These are phyloP conservation scores for Tyto alba DNA, from an alignment of 2,113 vertebrate genomes.

Conservation along the genomic window DNA sequence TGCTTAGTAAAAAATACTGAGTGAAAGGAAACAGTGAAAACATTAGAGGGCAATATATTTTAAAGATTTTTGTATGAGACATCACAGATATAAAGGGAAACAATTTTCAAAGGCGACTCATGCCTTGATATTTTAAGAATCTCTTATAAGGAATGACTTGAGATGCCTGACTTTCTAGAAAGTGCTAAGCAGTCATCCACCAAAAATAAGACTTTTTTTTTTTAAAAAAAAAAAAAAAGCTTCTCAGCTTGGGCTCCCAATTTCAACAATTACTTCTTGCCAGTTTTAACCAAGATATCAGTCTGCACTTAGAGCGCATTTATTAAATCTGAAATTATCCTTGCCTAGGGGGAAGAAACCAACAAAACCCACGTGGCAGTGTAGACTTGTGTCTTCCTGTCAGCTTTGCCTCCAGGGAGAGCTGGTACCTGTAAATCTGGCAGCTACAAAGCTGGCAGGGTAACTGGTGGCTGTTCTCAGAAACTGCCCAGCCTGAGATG, in stretches of 20 bases:
- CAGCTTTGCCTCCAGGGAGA: not conserved
- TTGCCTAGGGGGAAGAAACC: not conserved
- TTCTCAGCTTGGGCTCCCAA: not conserved
- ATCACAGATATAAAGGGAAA: constrained; percentile 35
- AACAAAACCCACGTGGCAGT: not conserved
- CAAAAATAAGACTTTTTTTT: not conserved
- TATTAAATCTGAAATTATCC: not conserved
- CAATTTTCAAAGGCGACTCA: constrained; percentile 28
- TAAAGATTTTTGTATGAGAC: constrained; percentile 25
- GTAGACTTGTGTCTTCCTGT: not conserved
- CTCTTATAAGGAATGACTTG: not conserved
- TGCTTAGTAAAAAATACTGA: not conserved
- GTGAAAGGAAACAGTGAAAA: constrained; percentile 10
- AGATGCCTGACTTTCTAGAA: constrained; percentile 12
- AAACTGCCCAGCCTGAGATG: not conserved
- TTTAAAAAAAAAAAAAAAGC: not conserved
- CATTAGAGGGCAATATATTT: not conserved
- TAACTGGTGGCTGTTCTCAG: not conserved
- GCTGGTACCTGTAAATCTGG: not conserved
- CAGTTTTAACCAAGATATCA: not conserved
- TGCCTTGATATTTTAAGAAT: constrained; percentile 46
- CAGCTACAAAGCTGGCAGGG: not conserved
- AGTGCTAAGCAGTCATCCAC: not conserved
- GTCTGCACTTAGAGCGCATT: not conserved
- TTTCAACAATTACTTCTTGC: not conserved